Base-by-base conservation (phyloP, 2,797 vertebrate species). In the Craterocephalus amniculus region DNA sequence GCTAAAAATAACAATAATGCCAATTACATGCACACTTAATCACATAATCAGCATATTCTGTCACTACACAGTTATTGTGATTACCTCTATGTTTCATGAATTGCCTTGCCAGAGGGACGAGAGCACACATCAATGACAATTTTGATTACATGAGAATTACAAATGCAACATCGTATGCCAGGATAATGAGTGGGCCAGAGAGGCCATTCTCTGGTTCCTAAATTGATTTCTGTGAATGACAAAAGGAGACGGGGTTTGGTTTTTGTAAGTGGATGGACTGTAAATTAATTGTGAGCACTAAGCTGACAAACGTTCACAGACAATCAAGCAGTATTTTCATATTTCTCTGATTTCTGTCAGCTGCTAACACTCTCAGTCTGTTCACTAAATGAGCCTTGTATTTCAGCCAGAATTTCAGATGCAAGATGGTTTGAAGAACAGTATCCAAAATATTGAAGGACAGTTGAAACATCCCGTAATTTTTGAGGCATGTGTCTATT, bases 1-100 rank as follows among this genome's bases (percentile, higher is more conserved):
- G 92, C 94, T 95, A 95, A 95, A 95, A 95, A 95, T 95, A 95
- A 95, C 93, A 95, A 95, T 94, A 95, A 94, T 95, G 92, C 91
- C 93, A 94, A 95, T 94, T 95, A 95, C 93, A 94, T 94, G 93
- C 93, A 93, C 91, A 94, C 93, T 94, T 95, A 95, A 94, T 94
- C 94, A 94, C 93, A 94, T 95, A 95, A 95, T 95, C 94, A 95
- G 92, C 93, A 94, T 93, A 93, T 94, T 94, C 93, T 95, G 94
- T 94, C 94, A 94, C 94, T 93, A 93, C 92, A 94, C 92, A 94
- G 93, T 94, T 94, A 95, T 93, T 95, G 91, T 94, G 93, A 94
- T 95, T 95, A 94, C 93, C 92, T 91, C 92, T 93, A 80, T 92
- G 92, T 94, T 93, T 94, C 89, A 93, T 93, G 92, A 92, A 94